Evolutionary conservation across 2,888 invertebrate species (phyloP), one percentile per base, ranked within the genome.

Genomic region (Dryobota labecula): DNA sequence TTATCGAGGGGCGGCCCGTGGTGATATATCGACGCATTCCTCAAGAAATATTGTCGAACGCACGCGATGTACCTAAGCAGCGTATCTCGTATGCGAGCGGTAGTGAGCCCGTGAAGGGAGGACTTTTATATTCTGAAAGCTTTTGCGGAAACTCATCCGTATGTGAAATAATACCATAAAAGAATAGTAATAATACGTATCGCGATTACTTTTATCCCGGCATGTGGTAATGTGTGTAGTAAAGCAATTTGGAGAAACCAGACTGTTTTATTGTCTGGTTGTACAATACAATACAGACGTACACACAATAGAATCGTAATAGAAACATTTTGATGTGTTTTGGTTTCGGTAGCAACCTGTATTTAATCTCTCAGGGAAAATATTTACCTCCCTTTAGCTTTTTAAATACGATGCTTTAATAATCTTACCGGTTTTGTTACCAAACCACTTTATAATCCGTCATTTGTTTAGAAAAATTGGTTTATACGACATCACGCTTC

Each of bases 1-100:
- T 90, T 92, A 92, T 92, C 90, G 91, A 91, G 92, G 93, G 92
- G 91, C 85, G 88, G 86, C 86, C 89, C 86, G 81, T 84, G 86
- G 92, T 94, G 94, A 95, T 95, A 94, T 94, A 94, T 95, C 84
- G 92, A 84, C 88, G 88, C 88, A 90, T 91, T 92, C 89, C 87
- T 87, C 83, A 89, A 93, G 92, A 94, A 92, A 93, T 94, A 94
- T 92, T 87, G 89, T 88, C 85, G 86, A 88, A 86, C 87, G 88
- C 91, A 91, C 90, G 88, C 90, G 86, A 90, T 90, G 87, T 90
- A n/a, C n/a, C n/a, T n/a, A 90, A 89, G 89, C 88, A 88, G 86
- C 87, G 84, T 86, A 87, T 87, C 88, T 87, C 82, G 84, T 87
- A 90, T 88, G 86, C 82, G 85, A 80, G 77, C 76, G 75, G 73